Percentiles rank a stretch among this genome's conserved stretches.
Conservation (phyloP, 2,888 invertebrate species). For the Pachydiplax longipennis region DNA sequence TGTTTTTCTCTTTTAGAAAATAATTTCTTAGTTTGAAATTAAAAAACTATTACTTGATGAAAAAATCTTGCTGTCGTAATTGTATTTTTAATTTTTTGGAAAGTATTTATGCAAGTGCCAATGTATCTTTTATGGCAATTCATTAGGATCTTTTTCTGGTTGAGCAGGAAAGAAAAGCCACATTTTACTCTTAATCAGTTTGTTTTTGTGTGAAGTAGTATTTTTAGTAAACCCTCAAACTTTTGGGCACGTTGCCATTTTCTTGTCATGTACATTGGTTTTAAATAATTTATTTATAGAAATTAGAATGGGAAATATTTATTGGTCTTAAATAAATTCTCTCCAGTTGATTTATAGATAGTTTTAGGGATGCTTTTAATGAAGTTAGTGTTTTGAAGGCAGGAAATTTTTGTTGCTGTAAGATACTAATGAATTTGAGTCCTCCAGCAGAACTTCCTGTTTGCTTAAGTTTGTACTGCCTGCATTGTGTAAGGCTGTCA, state of each 20-base stretch:
- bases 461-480: not conserved
- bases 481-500: slow-evolving; percentile 4
- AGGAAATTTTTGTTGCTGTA: not conserved
- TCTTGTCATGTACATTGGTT: slow-evolving; percentile 15
- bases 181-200: not conserved
- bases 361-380: not conserved
- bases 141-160: not conserved
- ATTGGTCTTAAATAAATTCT: not conserved
- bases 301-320: slow-evolving; percentile 15
- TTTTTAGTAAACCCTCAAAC: not conserved
- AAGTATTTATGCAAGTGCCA: not conserved
- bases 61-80: not conserved
- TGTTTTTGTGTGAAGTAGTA: not conserved
- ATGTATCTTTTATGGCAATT: not conserved
- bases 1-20: not conserved
- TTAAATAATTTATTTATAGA: slow-evolving; percentile 27
- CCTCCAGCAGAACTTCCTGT: not conserved
- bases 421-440: not conserved
- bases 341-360: not conserved
- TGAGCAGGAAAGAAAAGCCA: not conserved
- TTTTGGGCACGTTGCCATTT: slow-evolving; percentile 5
- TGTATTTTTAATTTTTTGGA: slow-evolving; percentile 1
- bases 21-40: not conserved
- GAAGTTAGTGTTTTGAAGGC: not conserved
- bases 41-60: not conserved